These are phyloP conservation scores for Oligia latruncula DNA, from an alignment of 2,888 invertebrate genomes.

Conservation along the genomic window DNA sequence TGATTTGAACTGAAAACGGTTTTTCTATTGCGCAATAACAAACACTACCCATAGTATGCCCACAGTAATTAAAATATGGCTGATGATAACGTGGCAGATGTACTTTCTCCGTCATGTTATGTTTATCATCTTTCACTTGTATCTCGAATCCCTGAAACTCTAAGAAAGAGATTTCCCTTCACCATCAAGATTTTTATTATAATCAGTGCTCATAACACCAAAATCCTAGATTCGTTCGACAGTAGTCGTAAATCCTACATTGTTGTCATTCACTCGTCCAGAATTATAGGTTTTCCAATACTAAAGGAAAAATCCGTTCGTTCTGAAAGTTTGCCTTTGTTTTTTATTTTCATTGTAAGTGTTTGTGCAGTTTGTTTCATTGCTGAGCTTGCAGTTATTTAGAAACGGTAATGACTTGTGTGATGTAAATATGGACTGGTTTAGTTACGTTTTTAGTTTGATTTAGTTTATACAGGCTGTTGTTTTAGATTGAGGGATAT, in stretches of 20 bases:
- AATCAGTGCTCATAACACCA: not conserved
- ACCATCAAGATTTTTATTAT: not conserved
- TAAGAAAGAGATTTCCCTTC: not conserved
- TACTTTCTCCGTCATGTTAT: too few relatives aligned
- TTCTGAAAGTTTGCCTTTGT: slow-evolving; percentile 12
- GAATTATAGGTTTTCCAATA: slow-evolving; percentile 53
- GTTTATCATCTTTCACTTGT: not conserved
- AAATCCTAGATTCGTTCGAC: slow-evolving; percentile 6
- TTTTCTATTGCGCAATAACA: too few relatives aligned
- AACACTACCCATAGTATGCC: too few relatives aligned
- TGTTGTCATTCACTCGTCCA: slow-evolving; percentile 31
- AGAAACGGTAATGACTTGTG: slow-evolving; percentile 29
- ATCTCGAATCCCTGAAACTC: not conserved
- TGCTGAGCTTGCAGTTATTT: slow-evolving; percentile 31
- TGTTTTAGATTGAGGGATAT: not conserved
- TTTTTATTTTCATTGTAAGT: slow-evolving; percentile 30
- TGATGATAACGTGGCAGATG: too few relatives aligned
- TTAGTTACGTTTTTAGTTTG: not conserved
- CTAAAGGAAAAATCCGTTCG: slow-evolving; percentile 19
- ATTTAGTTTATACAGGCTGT: not conserved
- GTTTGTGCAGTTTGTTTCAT: slow-evolving; percentile 39
- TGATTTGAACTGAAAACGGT: too few relatives aligned
- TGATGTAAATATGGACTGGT: slow-evolving; percentile 5
- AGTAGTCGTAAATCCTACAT: slow-evolving; percentile 20
- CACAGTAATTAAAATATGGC: too few relatives aligned